Evolutionary conservation across 2,797 vertebrate species (phyloP).

Genomic region (Chiloscyllium punctatum): DNA sequence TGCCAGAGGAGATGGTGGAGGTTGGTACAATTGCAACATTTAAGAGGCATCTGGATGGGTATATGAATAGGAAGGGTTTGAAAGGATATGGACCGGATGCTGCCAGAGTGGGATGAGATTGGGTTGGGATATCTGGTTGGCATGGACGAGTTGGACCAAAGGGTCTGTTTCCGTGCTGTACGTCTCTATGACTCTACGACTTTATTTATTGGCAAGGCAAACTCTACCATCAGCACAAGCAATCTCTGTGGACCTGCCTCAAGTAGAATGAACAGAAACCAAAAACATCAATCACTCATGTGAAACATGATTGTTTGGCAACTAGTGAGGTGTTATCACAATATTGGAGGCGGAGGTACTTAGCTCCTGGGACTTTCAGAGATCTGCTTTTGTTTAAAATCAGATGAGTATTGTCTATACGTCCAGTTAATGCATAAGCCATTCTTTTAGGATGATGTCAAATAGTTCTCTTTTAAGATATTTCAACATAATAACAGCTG

Average conservation of each 20-base stretch:
- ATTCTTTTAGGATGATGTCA: background rate
- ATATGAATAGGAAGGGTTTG: no score
- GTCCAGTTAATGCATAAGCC: background rate
- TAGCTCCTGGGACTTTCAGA: background rate
- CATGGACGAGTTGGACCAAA: no score
- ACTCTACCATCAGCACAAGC: background rate
- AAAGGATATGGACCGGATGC: no score
- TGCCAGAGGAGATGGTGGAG: no score
- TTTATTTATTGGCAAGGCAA: background rate
- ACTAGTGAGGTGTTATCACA: background rate
- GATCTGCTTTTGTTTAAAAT: slow-evolving; percentile 1
- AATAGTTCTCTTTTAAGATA: background rate
- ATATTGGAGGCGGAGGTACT: background rate
- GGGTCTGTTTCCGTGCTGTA: no score
- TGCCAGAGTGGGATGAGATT: no score
- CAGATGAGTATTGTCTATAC: background rate
- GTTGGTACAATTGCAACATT: no score
- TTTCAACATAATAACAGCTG: background rate
- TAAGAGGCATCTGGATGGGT: no score
- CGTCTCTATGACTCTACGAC: no score
- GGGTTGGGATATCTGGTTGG: no score
- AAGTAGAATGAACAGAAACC: background rate
- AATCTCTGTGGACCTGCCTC: background rate
- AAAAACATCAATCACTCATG: background rate
- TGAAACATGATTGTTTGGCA: background rate